A percentile compares a stretch with the other conserved stretches of the same genome.
Evolutionary conservation across 2,888 invertebrate genomes (phyloP).

Genomic region (Mimas tiliae): DNA sequence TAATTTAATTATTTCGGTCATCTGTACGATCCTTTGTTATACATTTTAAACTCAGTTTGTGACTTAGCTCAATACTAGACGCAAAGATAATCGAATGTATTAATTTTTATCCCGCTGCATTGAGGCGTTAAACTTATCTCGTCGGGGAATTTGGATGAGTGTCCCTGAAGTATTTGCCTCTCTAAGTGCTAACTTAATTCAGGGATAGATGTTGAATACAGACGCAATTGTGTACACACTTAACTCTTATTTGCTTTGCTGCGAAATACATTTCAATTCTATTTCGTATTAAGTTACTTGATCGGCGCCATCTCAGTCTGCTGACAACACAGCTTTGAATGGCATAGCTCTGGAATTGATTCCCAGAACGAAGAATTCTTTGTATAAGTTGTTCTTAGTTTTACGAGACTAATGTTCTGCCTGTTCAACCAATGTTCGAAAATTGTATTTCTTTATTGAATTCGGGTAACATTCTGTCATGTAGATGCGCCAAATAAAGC

Average conservation of each 20-base stretch:
- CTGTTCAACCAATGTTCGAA: too few relatives aligned
- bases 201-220: slow-evolving; percentile 13
- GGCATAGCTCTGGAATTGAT: neutral
- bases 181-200: slow-evolving; percentile 21
- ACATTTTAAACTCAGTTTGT: neutral
- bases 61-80: slow-evolving; percentile 2
- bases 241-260: slow-evolving; percentile 18
- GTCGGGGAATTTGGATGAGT: slow-evolving; percentile 30
- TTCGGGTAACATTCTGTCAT: too few relatives aligned
- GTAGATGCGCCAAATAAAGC: too few relatives aligned
- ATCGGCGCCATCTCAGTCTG: neutral
- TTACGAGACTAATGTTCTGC: neutral
- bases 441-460: too few relatives aligned
- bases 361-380: neutral
- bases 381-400: too few relatives aligned
- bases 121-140: slow-evolving; percentile 37
- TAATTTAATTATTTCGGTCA: too few relatives aligned
- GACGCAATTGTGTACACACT: slow-evolving; percentile 14
- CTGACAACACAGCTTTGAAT: neutral
- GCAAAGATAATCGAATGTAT: slow-evolving; percentile 36
- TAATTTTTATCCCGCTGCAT: slow-evolving; percentile 37
- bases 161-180: slow-evolving; percentile 25
- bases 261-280: slow-evolving; percentile 13
- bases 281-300: slow-evolving; percentile 2
- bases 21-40: neutral